phyloP scores from a whole-genome alignment of 1,140 invertebrate species.

The Hylaeus anthracinus region DNA sequence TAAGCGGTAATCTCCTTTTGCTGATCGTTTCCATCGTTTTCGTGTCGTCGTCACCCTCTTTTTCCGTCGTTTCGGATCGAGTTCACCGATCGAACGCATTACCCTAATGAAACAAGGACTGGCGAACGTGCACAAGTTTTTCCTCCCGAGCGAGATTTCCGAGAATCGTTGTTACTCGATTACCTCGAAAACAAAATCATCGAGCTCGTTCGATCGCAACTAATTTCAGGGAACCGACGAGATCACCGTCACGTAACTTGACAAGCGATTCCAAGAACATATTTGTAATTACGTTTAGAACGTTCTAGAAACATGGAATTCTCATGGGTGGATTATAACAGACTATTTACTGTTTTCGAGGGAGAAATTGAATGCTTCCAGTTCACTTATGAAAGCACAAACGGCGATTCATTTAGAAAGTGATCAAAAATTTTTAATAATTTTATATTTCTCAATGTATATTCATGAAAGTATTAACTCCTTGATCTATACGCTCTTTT shows the following conservation, averaged over 20 bases:
- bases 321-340: no score
- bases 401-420: no score
- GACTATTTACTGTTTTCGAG: no score
- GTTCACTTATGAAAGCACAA: no score
- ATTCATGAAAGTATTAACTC: no score
- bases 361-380: no score
- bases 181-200: background rate
- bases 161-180: background rate
- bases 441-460: no score
- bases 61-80: background rate
- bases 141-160: background rate
- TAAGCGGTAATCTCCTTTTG: background rate
- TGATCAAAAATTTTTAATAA: no score
- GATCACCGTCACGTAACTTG: background rate
- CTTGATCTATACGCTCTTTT: no score
- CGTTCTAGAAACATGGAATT: no score
- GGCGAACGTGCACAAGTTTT: background rate
- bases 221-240: constrained; percentile 2
- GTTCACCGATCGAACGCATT: background rate
- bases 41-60: background rate
- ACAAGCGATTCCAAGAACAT: background rate
- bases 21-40: background rate
- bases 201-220: background rate
- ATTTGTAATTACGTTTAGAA: constrained; percentile 21
- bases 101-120: background rate